These are phyloP conservation scores for Clostera curtula DNA, from an alignment of 2,888 invertebrate genomes.

Conservation along the genomic window DNA sequence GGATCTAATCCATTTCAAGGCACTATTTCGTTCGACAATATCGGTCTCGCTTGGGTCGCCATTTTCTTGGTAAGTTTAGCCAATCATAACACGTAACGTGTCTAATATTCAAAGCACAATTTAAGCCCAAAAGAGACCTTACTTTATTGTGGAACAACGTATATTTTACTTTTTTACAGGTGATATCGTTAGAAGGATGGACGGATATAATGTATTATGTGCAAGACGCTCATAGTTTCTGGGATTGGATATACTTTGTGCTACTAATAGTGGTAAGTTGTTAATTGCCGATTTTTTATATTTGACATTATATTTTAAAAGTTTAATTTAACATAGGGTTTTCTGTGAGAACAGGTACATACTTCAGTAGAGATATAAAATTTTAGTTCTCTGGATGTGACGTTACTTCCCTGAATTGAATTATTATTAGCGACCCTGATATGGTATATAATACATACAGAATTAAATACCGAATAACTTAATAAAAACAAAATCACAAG, in stretches of 20 bases:
- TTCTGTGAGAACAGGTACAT: too few species aligned
- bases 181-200: constrained; percentile 99
- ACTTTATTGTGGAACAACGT: not conserved
- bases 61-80: constrained; percentile 93
- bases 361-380: too few species aligned
- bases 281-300: too few species aligned
- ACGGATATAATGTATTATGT: constrained; percentile 99
- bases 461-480: too few species aligned
- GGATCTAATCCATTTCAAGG: constrained; percentile 98
- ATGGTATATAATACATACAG: too few species aligned
- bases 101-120: not conserved
- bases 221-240: constrained; percentile 99
- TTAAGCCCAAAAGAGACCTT: too few species aligned
- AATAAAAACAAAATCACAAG: too few species aligned
- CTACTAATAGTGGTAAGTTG: constrained; percentile 96
- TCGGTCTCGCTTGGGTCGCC: constrained; percentile 99
- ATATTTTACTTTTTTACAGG: constrained; percentile 73
- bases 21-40: constrained; percentile 99
- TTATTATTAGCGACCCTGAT: too few species aligned
- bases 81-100: not conserved
- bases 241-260: constrained; percentile 99
- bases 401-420: too few species aligned
- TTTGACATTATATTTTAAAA: too few species aligned
- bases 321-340: too few species aligned
- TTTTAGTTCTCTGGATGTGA: too few species aligned